Conservation (phyloP, 1,140 invertebrate species). For the honey bee (Apis mellifera) region DNA sequence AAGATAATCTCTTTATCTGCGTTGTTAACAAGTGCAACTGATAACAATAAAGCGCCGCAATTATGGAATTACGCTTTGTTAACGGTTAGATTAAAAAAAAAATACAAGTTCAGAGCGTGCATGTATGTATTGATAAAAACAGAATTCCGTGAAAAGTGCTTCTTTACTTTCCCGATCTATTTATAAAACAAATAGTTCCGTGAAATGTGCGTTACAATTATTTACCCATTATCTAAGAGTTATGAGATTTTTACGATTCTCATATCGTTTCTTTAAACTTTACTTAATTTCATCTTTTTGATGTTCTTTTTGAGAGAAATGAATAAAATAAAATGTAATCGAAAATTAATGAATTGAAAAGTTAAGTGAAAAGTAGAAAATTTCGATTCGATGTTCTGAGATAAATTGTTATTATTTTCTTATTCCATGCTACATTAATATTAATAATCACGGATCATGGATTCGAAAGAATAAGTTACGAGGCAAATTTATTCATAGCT, state of each 20-base stretch:
- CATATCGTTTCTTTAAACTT: no score
- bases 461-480: no score
- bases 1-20: slow-evolving; percentile 32
- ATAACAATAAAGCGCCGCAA: slow-evolving; percentile 42
- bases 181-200: background rate
- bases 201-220: background rate
- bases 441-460: no score
- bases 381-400: no score
- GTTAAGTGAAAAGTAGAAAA: no score
- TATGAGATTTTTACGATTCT: background rate
- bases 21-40: slow-evolving; percentile 39
- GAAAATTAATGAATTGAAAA: no score
- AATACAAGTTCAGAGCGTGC: background rate
- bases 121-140: background rate
- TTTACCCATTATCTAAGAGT: background rate
- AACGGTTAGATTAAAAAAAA: slow-evolving; percentile 7
- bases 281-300: no score
- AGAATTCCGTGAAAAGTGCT: background rate
- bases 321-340: no score
- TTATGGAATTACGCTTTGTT: slow-evolving; percentile 23
- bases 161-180: background rate
- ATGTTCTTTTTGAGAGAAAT: no score
- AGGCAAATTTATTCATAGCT: no score
- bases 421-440: no score
- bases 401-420: no score